Base-by-base conservation (phyloP, 2,888 invertebrate species). In the Drosophila pseudotalamancana region DNA sequence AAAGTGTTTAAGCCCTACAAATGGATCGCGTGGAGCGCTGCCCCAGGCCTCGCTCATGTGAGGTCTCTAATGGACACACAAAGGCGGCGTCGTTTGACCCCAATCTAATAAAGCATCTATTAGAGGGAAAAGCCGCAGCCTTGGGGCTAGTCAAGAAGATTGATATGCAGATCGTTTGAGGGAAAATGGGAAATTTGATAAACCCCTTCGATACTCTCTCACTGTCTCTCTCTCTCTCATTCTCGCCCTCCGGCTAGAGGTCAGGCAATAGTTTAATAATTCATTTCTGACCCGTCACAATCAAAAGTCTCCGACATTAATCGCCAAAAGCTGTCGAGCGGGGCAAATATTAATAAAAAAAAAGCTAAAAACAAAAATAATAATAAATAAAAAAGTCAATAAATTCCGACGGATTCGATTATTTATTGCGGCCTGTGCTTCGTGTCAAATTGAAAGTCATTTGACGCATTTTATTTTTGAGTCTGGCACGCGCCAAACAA, bases 61-160 rank as follows among this genome's bases (percentile, higher is more conserved):
- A 16, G 71, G 64, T 51, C 57, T 35, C 55, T 40, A 51, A 55
- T 39, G 53, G 16, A n/a, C 46, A 18, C 37, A 43, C 34, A 48
- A 25, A 54, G 72, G 72, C 75, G 72, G 75, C 43, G 6, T 34
- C 69, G 48, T 67, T 56, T 48, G 55, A 73, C 62, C 70, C 54
- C 37, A 71, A 65, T 71, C 66, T 43, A 1, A 12, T 12, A 12
- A 51, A 72, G 48, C 50, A 46, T n/a, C 61, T 55, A 72, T 72
- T 73, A 50, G 56, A 71, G 49, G 45, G 43, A 18, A 53, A 45
- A 42, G 60, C 12, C 9, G 12, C 1, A 23, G 21, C 54, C 37
- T 29, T 29, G 12, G 29, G 39, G 34, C 48, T 23, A 11, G 23
- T 14, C 8, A 6, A 23, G 21, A 46, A n/a, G n/a, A n/a, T 65